Evolutionary conservation across 2,113 vertebrate species (phyloP), one percentile per base, ranked within the genome.

Genomic region (Elephas maximus): DNA sequence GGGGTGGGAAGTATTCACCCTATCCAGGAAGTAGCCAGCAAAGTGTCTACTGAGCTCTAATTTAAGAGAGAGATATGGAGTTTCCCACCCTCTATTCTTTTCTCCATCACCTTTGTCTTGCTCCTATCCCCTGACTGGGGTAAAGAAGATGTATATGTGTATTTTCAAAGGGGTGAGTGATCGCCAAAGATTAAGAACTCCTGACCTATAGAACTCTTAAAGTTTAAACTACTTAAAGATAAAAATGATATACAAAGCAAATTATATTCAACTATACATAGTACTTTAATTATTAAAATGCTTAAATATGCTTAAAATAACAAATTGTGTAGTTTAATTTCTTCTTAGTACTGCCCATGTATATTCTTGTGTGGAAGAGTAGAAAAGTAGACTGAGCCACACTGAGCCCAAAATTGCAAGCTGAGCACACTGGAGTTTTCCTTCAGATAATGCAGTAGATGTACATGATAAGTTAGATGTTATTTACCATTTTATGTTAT

Each of bases 211-310:
- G 51, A 37, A 67, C 17, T 1, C 15, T 80, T 91, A 60, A n/a
- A 53, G 9, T 10, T 23, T 87, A 77, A 80, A 62, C 79, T 79
- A 21, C 17, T 94, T 86, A 60, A 9, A 24, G 92, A 60, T 78
- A 88, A 85, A 41, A 11, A 37, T 90, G 24, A 37, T 81, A 18
- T 44, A 26, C 21, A 81, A 69, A 69, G 18, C 6, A 95, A 91
- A 88, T 53, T 73, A 65, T 57, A 86, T 86, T 45, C 62, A 71
- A 15, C 21, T 85, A 37, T 53, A 57, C 9, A 15, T 53, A 63
- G 23, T 37, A 63, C 14, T 91, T 83, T 71, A 92, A 88, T 78
- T 90, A 67, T 88, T 94, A 69, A 77, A 87, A 88, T 93, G 44
- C 17, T 26, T 44, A 91, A 69, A 81, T 62, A 17, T 71, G 5